These are phyloP conservation scores for Megamerina dolium DNA, from an alignment of 2,888 invertebrate species.

Conservation along the genomic window DNA sequence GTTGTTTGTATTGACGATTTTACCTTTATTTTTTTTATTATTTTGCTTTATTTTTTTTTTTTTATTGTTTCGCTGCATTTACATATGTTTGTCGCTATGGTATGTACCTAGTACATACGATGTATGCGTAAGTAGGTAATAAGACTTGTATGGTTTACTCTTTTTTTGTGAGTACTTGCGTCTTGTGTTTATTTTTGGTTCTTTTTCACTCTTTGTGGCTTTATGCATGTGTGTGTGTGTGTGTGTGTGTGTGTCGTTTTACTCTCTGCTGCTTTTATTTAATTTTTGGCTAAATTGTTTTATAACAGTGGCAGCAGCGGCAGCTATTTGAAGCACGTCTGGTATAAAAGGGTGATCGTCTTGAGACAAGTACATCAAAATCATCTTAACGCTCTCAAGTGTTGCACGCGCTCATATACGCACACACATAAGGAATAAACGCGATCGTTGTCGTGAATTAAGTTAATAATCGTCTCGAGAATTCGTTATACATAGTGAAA, in stretches of 20 bases:
- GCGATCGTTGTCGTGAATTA: constrained; percentile 8
- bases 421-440: constrained; percentile 23
- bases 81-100: too few relatives aligned
- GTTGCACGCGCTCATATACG: constrained; percentile 30
- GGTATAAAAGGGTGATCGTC: constrained; percentile 47
- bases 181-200: too few relatives aligned
- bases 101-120: too few relatives aligned
- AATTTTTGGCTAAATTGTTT: constrained; percentile 36
- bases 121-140: too few relatives aligned
- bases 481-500: constrained; percentile 24
- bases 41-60: constrained; percentile 24
- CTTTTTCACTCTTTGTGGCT: background rate
- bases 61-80: constrained; percentile 21
- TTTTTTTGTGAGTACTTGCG: constrained; percentile 9
- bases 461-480: constrained; percentile 12
- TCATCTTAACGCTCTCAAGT: constrained; percentile 45
- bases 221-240: constrained; percentile 2
- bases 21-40: constrained; percentile 15
- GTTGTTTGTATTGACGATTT: background rate
- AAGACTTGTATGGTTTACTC: too few relatives aligned
- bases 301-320: constrained; percentile 7
- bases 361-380: constrained; percentile 45
- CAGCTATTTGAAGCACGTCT: too few relatives aligned
- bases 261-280: constrained; percentile 17
- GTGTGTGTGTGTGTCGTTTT: constrained; percentile 1